Base-by-base conservation (phyloP, 2,113 vertebrate genomes). In the Albula goreensis region DNA sequence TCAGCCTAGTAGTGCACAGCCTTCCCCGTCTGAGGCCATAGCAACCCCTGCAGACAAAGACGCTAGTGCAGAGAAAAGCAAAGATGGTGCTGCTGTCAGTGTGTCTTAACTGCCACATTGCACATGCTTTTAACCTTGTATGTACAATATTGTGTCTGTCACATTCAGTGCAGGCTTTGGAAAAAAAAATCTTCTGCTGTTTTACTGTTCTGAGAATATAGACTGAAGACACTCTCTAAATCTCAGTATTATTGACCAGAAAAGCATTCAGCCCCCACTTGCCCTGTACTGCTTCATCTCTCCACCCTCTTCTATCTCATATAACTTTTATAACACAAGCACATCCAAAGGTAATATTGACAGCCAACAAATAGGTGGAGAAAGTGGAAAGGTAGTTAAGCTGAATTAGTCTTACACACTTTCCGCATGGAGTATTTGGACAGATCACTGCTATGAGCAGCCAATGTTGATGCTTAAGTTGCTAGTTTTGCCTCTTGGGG, bases 1-100 rank as follows among this genome's bases (percentile, higher is more conserved):
- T 89, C 92, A 93, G 86, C 93, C 96, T 84, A 94, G 97, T 5
- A 93, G 94, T 0, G 80, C 94, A n/a, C 98, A 97, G 89, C 86
- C 95, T 0, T 88, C 95, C 2, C 90, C 97, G 10, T 79, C 96
- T 0, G 96, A 94, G 87, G 86, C 95, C 4, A 92, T 93, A 90
- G 93, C 94, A 79, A 87, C 95, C 92, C 94, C 96, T 22, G 93
- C 96, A 85, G 97, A 98, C 89, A 98, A 97, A 94, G 97, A 96
- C 92, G 82, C 96, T 1, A 57, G 94, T 13, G 86, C 92, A 0
- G 98, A 99, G 90, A 99, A 98, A 91, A 96, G 92, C 95, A 98
- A 98, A 93, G 97, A 98, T 88, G 93, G 92, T 80, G 90, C 96
- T 91, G 95, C 95, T 50, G 96, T 98, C 89, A 97, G 97, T 91